phyloP scores from a whole-genome alignment of 2,888 invertebrate species.

The Chamaedrilus cognettii region DNA sequence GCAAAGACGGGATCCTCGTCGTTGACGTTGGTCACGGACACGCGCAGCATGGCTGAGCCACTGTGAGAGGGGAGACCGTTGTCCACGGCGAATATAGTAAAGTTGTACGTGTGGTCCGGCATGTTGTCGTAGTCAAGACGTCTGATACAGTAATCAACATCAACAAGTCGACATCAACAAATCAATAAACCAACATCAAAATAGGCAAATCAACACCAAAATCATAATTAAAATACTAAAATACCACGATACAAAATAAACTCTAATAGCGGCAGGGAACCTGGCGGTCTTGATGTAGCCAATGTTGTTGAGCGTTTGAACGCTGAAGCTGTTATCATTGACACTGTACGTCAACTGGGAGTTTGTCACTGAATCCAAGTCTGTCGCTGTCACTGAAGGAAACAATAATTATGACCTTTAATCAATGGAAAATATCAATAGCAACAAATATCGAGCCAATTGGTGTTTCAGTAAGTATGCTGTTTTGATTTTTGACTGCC shows the following conservation, averaged over 20 bases:
- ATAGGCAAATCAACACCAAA: background rate
- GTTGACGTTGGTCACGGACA: slow-evolving; percentile 98
- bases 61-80: slow-evolving; percentile 91
- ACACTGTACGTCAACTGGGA: slow-evolving; percentile 51
- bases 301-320: slow-evolving; percentile 46
- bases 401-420: too few species aligned
- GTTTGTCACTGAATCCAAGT: slow-evolving; percentile 91
- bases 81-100: slow-evolving; percentile 84
- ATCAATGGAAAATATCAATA: background rate
- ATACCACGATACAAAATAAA: background rate
- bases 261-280: slow-evolving; percentile 19
- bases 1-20: slow-evolving; percentile 80
- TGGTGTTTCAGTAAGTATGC: background rate
- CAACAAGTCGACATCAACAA: background rate
- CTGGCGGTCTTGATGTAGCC: slow-evolving; percentile 47
- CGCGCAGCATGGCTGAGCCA: slow-evolving; percentile 88
- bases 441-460: background rate
- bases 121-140: slow-evolving; percentile 52
- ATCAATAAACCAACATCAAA: background rate
- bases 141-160: slow-evolving; percentile 37
- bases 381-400: slow-evolving; percentile 79
- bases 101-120: slow-evolving; percentile 71
- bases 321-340: slow-evolving; percentile 48
- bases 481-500: too few species aligned
- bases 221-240: background rate